A percentile compares a stretch with the other conserved stretches of the same genome.
Conservation (phyloP, 2,113 vertebrate genomes). For the Phaethornis superciliosus region DNA sequence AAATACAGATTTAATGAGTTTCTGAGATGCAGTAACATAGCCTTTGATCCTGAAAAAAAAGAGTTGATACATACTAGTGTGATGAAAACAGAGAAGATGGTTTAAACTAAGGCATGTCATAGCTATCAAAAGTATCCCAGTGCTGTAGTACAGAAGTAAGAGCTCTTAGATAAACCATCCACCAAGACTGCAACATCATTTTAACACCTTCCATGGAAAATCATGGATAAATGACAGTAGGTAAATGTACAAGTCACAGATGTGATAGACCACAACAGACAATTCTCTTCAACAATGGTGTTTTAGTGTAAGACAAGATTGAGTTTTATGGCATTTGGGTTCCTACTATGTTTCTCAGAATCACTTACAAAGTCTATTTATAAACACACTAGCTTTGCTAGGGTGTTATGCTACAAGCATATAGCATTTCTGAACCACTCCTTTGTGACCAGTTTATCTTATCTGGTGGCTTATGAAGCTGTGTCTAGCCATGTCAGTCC, state of each 20-base stretch:
- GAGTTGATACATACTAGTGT: slow-evolving; percentile 33
- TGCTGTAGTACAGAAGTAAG: slow-evolving; percentile 30
- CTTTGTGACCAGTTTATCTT: not conserved
- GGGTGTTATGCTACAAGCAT: not conserved
- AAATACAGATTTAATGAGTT: slow-evolving; percentile 74
- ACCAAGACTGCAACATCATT: slow-evolving; percentile 14
- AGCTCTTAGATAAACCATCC: slow-evolving; percentile 52
- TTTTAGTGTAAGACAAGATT: not conserved
- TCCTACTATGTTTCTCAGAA: not conserved
- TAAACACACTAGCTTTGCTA: not conserved
- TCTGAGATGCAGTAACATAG: slow-evolving; percentile 55
- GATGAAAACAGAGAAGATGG: slow-evolving; percentile 44
- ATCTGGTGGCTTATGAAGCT: not conserved
- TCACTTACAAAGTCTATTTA: not conserved
- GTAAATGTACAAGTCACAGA: not conserved
- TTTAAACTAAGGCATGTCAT: slow-evolving; percentile 54
- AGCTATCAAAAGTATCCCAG: slow-evolving; percentile 53
- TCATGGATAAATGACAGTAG: not conserved
- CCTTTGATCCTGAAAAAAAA: slow-evolving; percentile 73
- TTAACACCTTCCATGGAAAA: slow-evolving; percentile 8
- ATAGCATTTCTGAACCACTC: not conserved
- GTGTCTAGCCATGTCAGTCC: not conserved
- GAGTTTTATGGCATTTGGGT: not conserved
- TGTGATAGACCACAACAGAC: not conserved
- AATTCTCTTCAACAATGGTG: not conserved